These are phyloP conservation scores for Toxonevra muliebris DNA, from an alignment of 2,888 invertebrate genomes.

Conservation along the genomic window DNA sequence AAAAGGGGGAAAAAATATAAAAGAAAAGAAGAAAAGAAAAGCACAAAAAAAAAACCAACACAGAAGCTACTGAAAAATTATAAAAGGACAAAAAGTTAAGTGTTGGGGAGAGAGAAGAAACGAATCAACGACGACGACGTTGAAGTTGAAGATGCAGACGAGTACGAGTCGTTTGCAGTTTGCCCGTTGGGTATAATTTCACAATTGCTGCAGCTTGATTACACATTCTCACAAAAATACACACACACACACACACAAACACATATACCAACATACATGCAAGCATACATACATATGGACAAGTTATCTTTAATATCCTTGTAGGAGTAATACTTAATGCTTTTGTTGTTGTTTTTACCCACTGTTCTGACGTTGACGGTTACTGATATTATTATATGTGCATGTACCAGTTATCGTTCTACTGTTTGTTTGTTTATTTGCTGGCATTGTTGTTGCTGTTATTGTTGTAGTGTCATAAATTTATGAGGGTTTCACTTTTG, in stretches of 20 bases:
- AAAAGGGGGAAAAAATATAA: too few relatives aligned
- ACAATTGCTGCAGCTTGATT: slow-evolving; percentile 52
- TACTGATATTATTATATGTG: slow-evolving; percentile 24
- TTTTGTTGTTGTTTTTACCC: slow-evolving; percentile 10
- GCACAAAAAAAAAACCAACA: too few relatives aligned
- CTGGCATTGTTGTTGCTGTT: slow-evolving; percentile 1
- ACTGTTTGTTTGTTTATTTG: not conserved
- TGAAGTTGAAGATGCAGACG: too few relatives aligned
- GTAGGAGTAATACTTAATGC: slow-evolving; percentile 35
- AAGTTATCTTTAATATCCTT: slow-evolving; percentile 24
- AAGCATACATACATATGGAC: not conserved
- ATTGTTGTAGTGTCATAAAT: slow-evolving; percentile 34
- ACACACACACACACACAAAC: not conserved
- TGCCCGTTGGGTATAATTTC: slow-evolving; percentile 57
- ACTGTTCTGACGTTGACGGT: slow-evolving; percentile 28
- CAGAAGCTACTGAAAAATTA: too few relatives aligned
- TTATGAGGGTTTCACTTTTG: slow-evolving; percentile 27
- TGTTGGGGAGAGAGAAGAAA: too few relatives aligned
- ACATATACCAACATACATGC: not conserved
- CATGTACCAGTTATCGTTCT: slow-evolving; percentile 14
- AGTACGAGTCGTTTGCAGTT: not conserved
- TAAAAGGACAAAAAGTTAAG: too few relatives aligned
- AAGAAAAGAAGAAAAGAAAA: too few relatives aligned
- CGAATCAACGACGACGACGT: too few relatives aligned
- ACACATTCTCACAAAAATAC: slow-evolving; percentile 39